Evolutionary conservation across 2,113 vertebrate species (phyloP), one percentile per base, ranked within the genome.

Genomic region (Boulengeromyrus knoepffleri): DNA sequence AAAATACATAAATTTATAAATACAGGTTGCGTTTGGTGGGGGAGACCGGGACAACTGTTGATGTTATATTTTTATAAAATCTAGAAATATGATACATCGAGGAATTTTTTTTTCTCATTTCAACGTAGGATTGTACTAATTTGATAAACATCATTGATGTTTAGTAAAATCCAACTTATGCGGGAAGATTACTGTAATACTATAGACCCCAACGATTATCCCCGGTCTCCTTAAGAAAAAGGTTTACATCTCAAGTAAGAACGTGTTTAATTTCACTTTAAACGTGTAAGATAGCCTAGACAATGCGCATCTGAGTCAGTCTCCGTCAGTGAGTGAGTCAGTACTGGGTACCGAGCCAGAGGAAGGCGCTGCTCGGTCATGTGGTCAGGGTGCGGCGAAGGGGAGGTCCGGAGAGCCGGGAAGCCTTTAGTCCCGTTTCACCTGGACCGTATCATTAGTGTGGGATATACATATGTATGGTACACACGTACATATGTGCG

Each of bases 371-470:
- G 88, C 84, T 47, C 47, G 45, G 53, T 92, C 90, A 92, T 49
- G 91, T 92, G 92, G 89, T 31, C 88, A 50, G 88, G 92, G 92
- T 91, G 92, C 84, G 90, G 86, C 87, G 88, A 86, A 70, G 15
- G 39, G 89, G 88, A 19, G 86, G 89, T 89, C 56, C 83, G 58
- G 88, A 6, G 62, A 50, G 80, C 52, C 88, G 66, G 88, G 58
- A 52, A 89, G 83, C 88, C 84, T 88, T 90, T 91, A 90, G 91
- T 92, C 56, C 85, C 45, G 13, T 66, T 88, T 53, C 87, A 92
- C 90, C 92, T 92, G 89, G n/a, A 10, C 0, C 5, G 19, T 83
- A 83, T 7, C 19, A 27, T 45, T 83, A 83, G 8, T 45, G 39
- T 83, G 13, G 6, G 77, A 83, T 83, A 45, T 24, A 42, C 42